A percentile compares a stretch with the other conserved stretches of the same genome.
phyloP scores from a whole-genome alignment of 2,888 invertebrate genomes.

The Zygaena filipendulae region DNA sequence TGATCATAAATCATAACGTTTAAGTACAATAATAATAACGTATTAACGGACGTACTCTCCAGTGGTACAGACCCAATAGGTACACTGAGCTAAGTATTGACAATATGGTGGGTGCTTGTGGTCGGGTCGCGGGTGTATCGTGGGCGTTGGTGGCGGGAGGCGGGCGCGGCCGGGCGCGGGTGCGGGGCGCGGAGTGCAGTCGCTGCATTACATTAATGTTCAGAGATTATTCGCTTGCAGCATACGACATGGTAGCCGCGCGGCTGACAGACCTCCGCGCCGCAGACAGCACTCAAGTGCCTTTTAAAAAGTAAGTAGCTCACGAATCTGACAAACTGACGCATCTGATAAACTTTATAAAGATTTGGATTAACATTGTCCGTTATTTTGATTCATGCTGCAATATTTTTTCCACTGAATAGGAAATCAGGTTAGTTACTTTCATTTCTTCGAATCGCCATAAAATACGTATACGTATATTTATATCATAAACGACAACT shows the following conservation, averaged over 20 bases:
- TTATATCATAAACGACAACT: too few species aligned
- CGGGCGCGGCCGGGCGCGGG: constrained; percentile 24
- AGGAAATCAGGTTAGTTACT: constrained; percentile 63
- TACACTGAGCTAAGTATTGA: too few species aligned
- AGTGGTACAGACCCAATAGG: too few species aligned
- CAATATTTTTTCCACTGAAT: constrained; percentile 17
- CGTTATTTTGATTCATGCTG: too few species aligned
- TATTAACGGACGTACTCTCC: background rate
- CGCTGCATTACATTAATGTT: constrained; percentile 56
- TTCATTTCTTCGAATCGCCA: too few species aligned
- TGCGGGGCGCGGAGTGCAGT: constrained; percentile 14
- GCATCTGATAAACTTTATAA: background rate
- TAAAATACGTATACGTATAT: too few species aligned
- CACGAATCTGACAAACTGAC: too few species aligned
- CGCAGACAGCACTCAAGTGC: constrained; percentile 96
- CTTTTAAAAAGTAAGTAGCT: constrained; percentile 94
- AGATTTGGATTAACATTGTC: background rate
- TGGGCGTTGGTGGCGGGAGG: constrained; percentile 22
- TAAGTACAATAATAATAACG: constrained; percentile 4
- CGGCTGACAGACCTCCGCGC: constrained; percentile 94
- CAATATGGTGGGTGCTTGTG: constrained; percentile 59
- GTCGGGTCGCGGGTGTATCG: constrained; percentile 24
- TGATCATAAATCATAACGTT: too few species aligned
- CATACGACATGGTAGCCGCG: constrained; percentile 98
- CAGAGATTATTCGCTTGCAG: constrained; percentile 85